Evolutionary conservation across 2,113 vertebrate genomes (phyloP).

Genomic region (Phylloscopus whistleri): DNA sequence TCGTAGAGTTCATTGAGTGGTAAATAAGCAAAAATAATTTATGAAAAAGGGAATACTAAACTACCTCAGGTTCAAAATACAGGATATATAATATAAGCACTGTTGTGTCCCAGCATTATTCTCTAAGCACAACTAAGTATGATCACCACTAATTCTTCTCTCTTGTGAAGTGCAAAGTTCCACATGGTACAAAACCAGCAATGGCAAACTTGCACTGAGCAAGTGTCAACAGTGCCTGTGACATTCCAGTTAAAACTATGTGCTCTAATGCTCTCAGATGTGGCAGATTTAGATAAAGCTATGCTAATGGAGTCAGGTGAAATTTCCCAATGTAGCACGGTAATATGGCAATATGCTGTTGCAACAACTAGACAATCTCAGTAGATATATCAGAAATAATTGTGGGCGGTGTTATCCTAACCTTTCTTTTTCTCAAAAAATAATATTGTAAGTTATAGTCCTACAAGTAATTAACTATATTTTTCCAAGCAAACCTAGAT

Average conservation of each 20-base stretch:
- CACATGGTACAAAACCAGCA: background rate
- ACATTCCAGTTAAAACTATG: background rate
- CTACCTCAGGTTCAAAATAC: background rate
- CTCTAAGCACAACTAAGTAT: background rate
- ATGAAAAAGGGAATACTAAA: background rate
- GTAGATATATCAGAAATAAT: background rate
- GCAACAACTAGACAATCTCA: background rate
- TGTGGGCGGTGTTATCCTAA: background rate
- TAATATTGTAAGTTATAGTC: fast-evolving
- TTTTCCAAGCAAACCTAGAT: background rate
- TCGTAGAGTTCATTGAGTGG: background rate
- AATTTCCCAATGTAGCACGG: background rate
- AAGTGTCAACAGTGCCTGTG: background rate
- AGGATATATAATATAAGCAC: fast-evolving
- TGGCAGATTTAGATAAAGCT: background rate
- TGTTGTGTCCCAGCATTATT: background rate
- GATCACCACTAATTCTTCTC: background rate
- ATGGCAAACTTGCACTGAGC: background rate
- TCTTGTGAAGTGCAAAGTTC: background rate
- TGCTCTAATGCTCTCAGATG: background rate
- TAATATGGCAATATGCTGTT: background rate
- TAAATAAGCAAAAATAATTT: background rate
- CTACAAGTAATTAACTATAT: background rate
- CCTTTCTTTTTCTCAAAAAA: background rate
- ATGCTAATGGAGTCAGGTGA: background rate